Evolutionary conservation across 2,888 invertebrate species (phyloP).

Genomic region (Invenusta paracnida): DNA sequence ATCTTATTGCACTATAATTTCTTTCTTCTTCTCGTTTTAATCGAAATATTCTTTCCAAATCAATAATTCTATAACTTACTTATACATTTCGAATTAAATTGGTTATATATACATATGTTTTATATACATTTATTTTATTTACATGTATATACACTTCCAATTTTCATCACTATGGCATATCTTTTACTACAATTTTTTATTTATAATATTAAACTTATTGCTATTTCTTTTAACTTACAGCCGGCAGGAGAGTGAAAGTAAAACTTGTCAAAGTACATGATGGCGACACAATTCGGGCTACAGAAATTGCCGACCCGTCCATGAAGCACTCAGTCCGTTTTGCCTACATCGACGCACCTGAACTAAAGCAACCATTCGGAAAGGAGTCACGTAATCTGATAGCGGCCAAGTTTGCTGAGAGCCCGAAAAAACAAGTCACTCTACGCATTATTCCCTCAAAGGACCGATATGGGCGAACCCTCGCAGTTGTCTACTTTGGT

Average conservation of each 20-base stretch:
- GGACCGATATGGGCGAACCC: neutral
- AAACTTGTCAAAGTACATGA: neutral
- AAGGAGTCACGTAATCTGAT: neutral
- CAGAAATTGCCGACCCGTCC: neutral
- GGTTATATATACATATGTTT: too few relatives aligned
- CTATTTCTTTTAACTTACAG: neutral
- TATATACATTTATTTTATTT: too few relatives aligned
- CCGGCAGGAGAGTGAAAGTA: neutral
- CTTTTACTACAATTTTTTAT: too few relatives aligned
- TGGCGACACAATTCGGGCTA: neutral
- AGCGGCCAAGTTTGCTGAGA: neutral
- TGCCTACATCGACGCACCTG: constrained; percentile 9
- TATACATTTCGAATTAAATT: too few relatives aligned
- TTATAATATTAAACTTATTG: too few relatives aligned
- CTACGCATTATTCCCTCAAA: neutral
- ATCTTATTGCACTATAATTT: too few relatives aligned
- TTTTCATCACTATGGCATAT: too few relatives aligned
- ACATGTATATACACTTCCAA: too few relatives aligned
- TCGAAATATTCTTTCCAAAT: too few relatives aligned
- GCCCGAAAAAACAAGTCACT: neutral
- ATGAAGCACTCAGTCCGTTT: neutral
- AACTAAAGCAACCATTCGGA: neutral
- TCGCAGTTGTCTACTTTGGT: neutral
- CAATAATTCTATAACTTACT: too few relatives aligned
- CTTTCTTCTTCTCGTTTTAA: too few relatives aligned